Evolutionary conservation across 1,140 invertebrate genomes (phyloP), one percentile per base, ranked within the genome.

Genomic region (Bathynomus jamesi): DNA sequence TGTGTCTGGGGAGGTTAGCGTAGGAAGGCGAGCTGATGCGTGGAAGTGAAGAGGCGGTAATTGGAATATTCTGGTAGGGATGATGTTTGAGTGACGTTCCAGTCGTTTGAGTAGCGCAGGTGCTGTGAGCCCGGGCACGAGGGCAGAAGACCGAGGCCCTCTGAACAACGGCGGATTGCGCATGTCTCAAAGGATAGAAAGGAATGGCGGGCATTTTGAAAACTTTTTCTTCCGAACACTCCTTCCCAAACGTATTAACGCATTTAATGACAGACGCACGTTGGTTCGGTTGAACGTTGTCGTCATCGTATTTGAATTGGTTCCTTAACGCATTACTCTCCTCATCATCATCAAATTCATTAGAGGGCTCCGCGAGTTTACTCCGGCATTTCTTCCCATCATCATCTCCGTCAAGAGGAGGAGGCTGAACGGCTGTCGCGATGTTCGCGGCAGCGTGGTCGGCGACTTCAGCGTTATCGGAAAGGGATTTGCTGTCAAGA

Each of bases 11-110:
- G 21, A 24, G 7, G 27, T 28, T 71, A 31, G 8, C 28, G 27
- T n/a, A n/a, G 10, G 30, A 32, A 53, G 30, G 69, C 3, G 17
- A 28, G 24, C 21, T n/a, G 61, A 25, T 27, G n/a, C n/a, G n/a
- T 13, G 17, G 28, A 25, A 61, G 17, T 3, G 53, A 62, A 29
- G 28, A n/a, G 29, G 60, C 13, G 63, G 31, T 29, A n/a, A n/a
- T n/a, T n/a, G 71, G 71, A 30, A 73, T 32, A 73, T 73, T 73
- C 67, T 69, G 28, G 62, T 70, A 24, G 8, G 27, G n/a, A 13
- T 60, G 32, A n/a, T 67, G 31, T 27, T 64, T 62, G n/a, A n/a
- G n/a, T n/a, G n/a, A n/a, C n/a, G n/a, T n/a, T n/a, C n/a, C n/a
- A n/a, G n/a, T n/a, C 3, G 72, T 25, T 53, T 53, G 40, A 53